These are phyloP conservation scores for Pampus argenteus DNA, from an alignment of 2,797 vertebrate species.

Conservation along the genomic window DNA sequence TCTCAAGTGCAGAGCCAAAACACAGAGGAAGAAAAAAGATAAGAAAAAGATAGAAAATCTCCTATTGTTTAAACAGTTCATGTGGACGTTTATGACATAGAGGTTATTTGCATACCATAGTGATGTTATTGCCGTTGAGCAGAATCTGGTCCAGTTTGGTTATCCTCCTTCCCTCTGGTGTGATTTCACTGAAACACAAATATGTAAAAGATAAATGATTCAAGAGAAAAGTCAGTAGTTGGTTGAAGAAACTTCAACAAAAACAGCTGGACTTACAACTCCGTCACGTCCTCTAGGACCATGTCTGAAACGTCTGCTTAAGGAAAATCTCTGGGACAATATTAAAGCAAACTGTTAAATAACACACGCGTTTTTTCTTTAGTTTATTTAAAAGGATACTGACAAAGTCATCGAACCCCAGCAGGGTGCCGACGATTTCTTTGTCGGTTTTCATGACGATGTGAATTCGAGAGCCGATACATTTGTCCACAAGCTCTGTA, in stretches of 20 bases:
- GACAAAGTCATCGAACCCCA: constrained; percentile 96
- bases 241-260: fast-evolving
- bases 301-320: constrained; percentile 86
- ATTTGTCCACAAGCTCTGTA: constrained; percentile 95
- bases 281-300: constrained; percentile 93
- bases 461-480: constrained; percentile 91
- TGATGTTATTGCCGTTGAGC: constrained; percentile 97
- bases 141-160: constrained; percentile 97
- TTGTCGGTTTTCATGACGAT: constrained; percentile 97
- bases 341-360: background rate
- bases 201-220: background rate
- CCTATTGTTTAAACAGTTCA: background rate
- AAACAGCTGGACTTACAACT: constrained; percentile 87
- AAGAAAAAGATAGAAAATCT: no score
- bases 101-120: constrained; percentile 86
- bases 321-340: constrained; percentile 56
- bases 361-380: background rate
- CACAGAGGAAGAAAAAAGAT: no score
- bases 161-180: constrained; percentile 94
- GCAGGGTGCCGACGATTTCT: constrained; percentile 91
- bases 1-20: no score
- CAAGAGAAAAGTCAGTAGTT: background rate
- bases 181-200: constrained; percentile 89
- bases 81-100: no score
- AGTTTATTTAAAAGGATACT: constrained; percentile 93